These are phyloP conservation scores for Pocillopora meandrina DNA, from an alignment of 92 coral and sea anemone species.

Conservation along the genomic window DNA sequence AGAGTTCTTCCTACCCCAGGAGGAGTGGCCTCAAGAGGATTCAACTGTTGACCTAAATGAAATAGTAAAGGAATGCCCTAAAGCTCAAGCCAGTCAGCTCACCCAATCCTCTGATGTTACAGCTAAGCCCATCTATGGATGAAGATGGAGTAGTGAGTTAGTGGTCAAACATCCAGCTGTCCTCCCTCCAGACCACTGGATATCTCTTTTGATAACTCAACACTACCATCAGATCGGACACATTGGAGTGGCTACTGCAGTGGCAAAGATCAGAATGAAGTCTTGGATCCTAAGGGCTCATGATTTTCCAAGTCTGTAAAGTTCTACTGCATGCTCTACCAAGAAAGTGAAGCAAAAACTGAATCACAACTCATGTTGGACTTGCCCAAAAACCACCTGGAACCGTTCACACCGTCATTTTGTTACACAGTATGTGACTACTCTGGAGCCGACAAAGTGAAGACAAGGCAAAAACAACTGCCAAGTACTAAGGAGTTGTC, in stretches of 20 bases:
- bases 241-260: neutral
- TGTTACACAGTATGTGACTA: slow-evolving; percentile 59
- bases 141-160: slow-evolving; percentile 47
- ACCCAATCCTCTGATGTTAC: neutral
- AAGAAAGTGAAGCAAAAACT: slow-evolving; percentile 30
- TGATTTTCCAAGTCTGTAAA: slow-evolving; percentile 43
- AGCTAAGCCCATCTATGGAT: neutral
- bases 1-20: neutral
- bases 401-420: slow-evolving; percentile 61
- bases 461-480: slow-evolving; percentile 50
- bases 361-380: slow-evolving; percentile 65
- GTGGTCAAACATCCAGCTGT: slow-evolving; percentile 58
- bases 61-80: neutral
- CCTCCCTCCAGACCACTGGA: slow-evolving; percentile 54
- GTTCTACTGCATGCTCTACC: slow-evolving; percentile 42
- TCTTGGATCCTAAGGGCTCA: slow-evolving; percentile 64
- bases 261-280: slow-evolving; percentile 47
- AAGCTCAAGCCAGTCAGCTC: neutral
- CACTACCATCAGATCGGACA: slow-evolving; percentile 45
- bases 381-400: slow-evolving; percentile 41
- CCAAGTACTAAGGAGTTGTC: slow-evolving; percentile 71
- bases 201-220: slow-evolving; percentile 56
- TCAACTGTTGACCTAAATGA: neutral
- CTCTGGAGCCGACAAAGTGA: slow-evolving; percentile 59
- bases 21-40: neutral